phyloP scores from a whole-genome alignment of 2,888 invertebrate species.

The Miltochrista miniata region DNA sequence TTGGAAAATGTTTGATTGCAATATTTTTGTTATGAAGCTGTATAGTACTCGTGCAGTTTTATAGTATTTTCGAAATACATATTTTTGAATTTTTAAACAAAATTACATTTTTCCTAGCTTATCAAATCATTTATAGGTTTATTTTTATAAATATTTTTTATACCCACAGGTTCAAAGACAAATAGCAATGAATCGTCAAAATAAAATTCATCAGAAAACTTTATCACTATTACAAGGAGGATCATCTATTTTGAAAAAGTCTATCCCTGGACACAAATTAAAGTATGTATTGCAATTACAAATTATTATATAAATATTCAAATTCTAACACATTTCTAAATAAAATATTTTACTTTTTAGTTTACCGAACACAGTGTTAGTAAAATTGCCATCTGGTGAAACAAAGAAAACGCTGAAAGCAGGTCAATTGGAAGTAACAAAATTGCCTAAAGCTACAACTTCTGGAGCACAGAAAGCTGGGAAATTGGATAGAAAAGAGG shows the following conservation, averaged over 20 bases:
- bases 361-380: constrained; percentile 75
- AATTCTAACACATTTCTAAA: not conserved
- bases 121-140: not conserved
- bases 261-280: constrained; percentile 66
- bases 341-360: constrained; percentile 46
- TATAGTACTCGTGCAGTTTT: no score
- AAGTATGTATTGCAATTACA: constrained; percentile 56
- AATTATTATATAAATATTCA: not conserved
- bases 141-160: not conserved
- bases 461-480: constrained; percentile 55
- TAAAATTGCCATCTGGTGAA: constrained; percentile 76
- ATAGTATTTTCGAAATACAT: no score
- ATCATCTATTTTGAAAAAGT: constrained; percentile 78
- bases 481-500: constrained; percentile 68
- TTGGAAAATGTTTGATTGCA: no score
- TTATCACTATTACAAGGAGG: constrained; percentile 89
- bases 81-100: no score
- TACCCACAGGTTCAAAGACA: constrained; percentile 86
- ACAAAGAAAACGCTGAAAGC: constrained; percentile 67
- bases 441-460: constrained; percentile 65
- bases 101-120: no score
- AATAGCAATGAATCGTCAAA: constrained; percentile 88
- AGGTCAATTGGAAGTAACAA: constrained; percentile 72
- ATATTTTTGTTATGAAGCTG: no score
- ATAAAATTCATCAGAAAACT: constrained; percentile 88